Evolutionary conservation across 2,888 invertebrate species (phyloP), one percentile per base, ranked within the genome.

Genomic region (Perizoma affinitatum): DNA sequence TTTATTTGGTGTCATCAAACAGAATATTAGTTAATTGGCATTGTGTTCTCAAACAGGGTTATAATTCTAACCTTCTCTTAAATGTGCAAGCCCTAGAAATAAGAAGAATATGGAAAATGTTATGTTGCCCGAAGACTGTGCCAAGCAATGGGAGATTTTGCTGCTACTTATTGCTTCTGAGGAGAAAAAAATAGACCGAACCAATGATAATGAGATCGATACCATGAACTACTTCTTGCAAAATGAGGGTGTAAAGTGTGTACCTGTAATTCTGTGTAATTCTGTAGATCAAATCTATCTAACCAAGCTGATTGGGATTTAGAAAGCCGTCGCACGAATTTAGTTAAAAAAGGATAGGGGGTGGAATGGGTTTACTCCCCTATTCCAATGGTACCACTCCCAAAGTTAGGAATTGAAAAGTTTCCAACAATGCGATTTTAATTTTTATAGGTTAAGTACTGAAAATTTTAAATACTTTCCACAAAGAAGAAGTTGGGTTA

Each of bases 121-220:
- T 63, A 61, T 83, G 51, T 72, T 90, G 57, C 87, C 90, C 7
- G 84, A 87, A 35, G 88, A 91, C 57, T 86, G 86, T 58, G 78
- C 86, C 0, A 83, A 88, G 63, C 90, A 90, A 66, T 92, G 91
- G 92, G 90, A 92, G 63, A 79, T 90, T n/a, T 71, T 90, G 42
- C 71, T 90, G 10, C 77, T 89, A 11, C 75, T 90, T 50, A 72
- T 90, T 53, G 86, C 89, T 22, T 86, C 88, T 6, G 91, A 92
- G 65, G 91, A 91, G 63, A 90, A 87, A 72, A 91, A 87, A 67
- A 87, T 87, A 60, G 87, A 90, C 71, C 78, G 88, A 38, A 87
- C 85, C 5, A 76, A 68, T 49, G 89, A 90, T 43, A 80, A 72
- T 58, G 90, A 90, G 66, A 74, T 88, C 7, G 89, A 90, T 34